Percentiles rank a stretch among this genome's conserved stretches.
Conservation (phyloP, 2,113 vertebrate species). For the Thermophis baileyi region DNA sequence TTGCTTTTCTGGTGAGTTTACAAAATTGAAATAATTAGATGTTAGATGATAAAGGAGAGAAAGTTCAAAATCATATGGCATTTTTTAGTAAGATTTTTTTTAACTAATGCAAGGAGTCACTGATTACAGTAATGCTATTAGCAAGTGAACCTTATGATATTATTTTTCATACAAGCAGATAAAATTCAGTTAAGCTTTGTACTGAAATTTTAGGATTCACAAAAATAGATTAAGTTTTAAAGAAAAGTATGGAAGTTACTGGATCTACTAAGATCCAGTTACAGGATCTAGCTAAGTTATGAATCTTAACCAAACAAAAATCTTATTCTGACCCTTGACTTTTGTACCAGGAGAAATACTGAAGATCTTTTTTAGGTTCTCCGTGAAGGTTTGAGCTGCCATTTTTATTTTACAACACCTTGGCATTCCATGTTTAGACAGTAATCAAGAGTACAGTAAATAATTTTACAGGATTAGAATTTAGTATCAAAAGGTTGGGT, state of each 20-base stretch:
- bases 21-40: not conserved
- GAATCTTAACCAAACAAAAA: not conserved
- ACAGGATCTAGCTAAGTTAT: not conserved
- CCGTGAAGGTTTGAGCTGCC: too few relatives aligned
- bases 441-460: not conserved
- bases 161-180: not conserved
- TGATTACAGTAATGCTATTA: not conserved
- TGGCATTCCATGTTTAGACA: not conserved
- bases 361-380: not conserved
- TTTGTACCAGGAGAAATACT: not conserved
- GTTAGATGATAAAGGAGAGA: not conserved
- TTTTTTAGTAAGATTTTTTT: slow-evolving; percentile 26
- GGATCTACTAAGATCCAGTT: not conserved
- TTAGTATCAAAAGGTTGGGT: not conserved
- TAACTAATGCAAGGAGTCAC: not conserved
- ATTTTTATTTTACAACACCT: not conserved
- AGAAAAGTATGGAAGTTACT: not conserved
- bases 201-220: not conserved
- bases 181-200: not conserved
- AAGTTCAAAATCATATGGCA: not conserved
- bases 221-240: not conserved
- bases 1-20: not conserved
- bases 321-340: not conserved
- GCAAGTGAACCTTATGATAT: not conserved
- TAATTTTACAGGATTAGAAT: not conserved